phyloP scores from a whole-genome alignment of 2,113 vertebrate genomes.

The Mus pahari region DNA sequence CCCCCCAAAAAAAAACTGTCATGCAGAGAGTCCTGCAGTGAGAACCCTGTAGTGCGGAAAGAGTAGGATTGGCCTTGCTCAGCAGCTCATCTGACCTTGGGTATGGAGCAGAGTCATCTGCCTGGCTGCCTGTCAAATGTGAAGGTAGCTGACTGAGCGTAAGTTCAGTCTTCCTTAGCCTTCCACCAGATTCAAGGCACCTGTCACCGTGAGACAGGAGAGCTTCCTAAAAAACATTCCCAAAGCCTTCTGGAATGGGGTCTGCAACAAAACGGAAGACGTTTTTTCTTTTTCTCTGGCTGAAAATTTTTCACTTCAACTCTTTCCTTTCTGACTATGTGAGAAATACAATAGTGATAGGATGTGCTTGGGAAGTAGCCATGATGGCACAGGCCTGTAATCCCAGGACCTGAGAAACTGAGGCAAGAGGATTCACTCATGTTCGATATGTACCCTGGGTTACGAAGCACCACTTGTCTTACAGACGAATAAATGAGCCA shows the following conservation, averaged over 20 bases:
- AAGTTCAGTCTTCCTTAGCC: not conserved
- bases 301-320: not conserved
- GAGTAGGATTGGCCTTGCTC: not conserved
- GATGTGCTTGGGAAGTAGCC: not conserved
- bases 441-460: not conserved
- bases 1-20: not conserved
- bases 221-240: conserved; percentile 10
- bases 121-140: not conserved
- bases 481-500: not conserved
- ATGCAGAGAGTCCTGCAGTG: not conserved
- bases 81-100: not conserved
- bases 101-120: not conserved
- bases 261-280: not conserved
- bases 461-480: not conserved
- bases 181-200: not conserved
- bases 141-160: not conserved
- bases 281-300: not conserved
- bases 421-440: not conserved
- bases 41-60: not conserved
- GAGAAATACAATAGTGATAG: not conserved
- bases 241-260: not conserved
- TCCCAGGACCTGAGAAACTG: not conserved
- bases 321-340: not conserved
- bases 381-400: not conserved
- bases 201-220: not conserved